These are phyloP conservation scores for Neotoxoptera formosana DNA, from an alignment of 1,140 invertebrate genomes.

Conservation along the genomic window DNA sequence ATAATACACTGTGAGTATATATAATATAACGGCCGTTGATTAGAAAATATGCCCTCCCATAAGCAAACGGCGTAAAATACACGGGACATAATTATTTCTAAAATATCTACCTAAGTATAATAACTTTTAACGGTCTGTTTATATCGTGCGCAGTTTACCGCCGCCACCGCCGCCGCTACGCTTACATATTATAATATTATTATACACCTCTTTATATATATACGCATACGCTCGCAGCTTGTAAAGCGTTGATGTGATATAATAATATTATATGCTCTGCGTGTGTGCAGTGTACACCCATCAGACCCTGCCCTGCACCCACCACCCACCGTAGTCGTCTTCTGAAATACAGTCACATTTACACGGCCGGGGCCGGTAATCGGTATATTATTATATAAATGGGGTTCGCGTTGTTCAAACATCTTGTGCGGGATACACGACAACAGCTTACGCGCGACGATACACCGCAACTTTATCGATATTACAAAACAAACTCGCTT, in stretches of 20 bases:
- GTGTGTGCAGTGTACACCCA: slow-evolving; percentile 10
- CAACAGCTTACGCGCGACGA: neutral
- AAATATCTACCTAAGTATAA: neutral
- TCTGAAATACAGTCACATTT: neutral
- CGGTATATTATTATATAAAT: neutral
- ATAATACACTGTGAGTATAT: neutral
- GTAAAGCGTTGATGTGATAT: neutral
- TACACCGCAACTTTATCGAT: slow-evolving; percentile 11
- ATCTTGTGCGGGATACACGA: neutral
- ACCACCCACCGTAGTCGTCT: neutral
- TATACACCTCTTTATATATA: neutral
- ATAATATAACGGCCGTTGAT: neutral
- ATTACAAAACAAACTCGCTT: neutral
- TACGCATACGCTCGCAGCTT: no score
- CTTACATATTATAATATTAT: neutral
- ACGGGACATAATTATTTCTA: slow-evolving; percentile 8
- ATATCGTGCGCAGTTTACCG: neutral
- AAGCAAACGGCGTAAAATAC: neutral
- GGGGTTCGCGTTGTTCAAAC: neutral
- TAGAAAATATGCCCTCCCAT: no score
- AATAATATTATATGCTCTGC: neutral
- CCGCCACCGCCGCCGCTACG: neutral
- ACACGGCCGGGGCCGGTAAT: neutral
- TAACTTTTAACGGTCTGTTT: slow-evolving; percentile 40
- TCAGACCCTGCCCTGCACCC: neutral